Conservation (phyloP, 2,113 vertebrate species). For the Centropristis striata region DNA sequence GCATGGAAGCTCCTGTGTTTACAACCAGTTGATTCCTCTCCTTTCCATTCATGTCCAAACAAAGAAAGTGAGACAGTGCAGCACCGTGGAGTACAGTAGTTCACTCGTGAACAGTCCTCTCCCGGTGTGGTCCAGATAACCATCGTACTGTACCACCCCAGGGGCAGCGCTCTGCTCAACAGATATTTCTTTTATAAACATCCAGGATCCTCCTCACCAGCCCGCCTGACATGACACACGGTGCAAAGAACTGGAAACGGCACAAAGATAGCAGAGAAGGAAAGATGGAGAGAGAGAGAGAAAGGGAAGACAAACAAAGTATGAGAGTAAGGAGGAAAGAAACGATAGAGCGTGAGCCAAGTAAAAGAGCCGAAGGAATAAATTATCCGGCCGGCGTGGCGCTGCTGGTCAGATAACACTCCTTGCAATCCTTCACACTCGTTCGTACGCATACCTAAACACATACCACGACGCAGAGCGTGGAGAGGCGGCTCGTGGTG, state of each 20-base stretch:
- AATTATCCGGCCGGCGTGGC: not conserved
- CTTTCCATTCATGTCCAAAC: slow-evolving; percentile 80
- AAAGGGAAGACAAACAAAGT: slow-evolving; percentile 10
- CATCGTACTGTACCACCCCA: slow-evolving; percentile 72
- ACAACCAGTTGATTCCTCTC: slow-evolving; percentile 65
- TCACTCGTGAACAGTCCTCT: slow-evolving; percentile 54
- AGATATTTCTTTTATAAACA: slow-evolving; percentile 78
- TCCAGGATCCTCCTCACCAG: slow-evolving; percentile 17
- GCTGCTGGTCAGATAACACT: slow-evolving; percentile 21
- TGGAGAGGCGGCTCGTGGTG: slow-evolving; percentile 1
- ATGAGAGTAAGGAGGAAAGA: not conserved
- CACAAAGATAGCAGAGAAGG: not conserved
- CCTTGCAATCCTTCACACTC: not conserved
- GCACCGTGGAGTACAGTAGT: slow-evolving; percentile 62
- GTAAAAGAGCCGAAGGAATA: not conserved
- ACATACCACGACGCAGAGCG: slow-evolving; percentile 3
- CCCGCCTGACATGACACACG: slow-evolving; percentile 1
- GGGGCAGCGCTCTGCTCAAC: slow-evolving; percentile 52
- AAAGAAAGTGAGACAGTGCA: slow-evolving; percentile 79
- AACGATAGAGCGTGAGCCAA: not conserved
- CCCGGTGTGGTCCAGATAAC: slow-evolving; percentile 78
- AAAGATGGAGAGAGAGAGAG: slow-evolving; percentile 19
- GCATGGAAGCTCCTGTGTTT: slow-evolving; percentile 51
- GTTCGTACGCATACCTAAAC: slow-evolving; percentile 4
- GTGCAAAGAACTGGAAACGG: slow-evolving; percentile 17